These are phyloP conservation scores for Agraylea sexmaculata DNA, from an alignment of 1,140 invertebrate genomes.

Conservation along the genomic window DNA sequence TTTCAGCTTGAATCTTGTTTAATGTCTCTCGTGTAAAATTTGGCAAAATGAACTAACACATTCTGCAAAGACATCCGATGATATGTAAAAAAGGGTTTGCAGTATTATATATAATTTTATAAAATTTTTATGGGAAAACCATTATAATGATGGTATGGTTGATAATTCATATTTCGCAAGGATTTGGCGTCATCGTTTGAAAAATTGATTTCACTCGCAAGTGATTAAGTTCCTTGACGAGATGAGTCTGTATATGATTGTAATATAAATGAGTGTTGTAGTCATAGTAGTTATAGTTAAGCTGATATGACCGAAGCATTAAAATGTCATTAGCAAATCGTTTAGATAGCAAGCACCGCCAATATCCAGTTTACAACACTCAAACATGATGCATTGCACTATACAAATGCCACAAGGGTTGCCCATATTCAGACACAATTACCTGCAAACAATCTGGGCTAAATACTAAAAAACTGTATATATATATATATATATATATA, in stretches of 20 bases:
- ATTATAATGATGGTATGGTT: background rate
- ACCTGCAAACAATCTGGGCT: background rate
- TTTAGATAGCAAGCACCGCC: background rate
- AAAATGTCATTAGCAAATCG: slow-evolving; percentile 6
- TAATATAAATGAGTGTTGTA: background rate
- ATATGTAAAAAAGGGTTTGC: too few relatives aligned
- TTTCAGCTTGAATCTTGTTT: too few relatives aligned
- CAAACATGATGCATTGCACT: slow-evolving; percentile 2
- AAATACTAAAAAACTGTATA: background rate
- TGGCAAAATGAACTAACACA: too few relatives aligned
- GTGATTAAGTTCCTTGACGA: slow-evolving; percentile 1
- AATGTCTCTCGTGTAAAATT: too few relatives aligned
- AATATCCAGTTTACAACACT: background rate
- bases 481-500: slow-evolving; percentile 2
- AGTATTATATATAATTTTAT: too few relatives aligned
- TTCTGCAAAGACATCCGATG: too few relatives aligned
- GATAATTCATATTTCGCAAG: background rate
- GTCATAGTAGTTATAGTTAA: background rate
- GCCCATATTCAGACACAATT: background rate
- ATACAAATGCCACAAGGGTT: background rate
- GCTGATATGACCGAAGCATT: slow-evolving; percentile 6
- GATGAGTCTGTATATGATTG: background rate
- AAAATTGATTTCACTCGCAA: background rate
- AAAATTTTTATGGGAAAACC: background rate
- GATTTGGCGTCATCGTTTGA: background rate